Evolutionary conservation across 2,888 invertebrate genomes (phyloP).

Genomic region (Microctonus aethiopoides): DNA sequence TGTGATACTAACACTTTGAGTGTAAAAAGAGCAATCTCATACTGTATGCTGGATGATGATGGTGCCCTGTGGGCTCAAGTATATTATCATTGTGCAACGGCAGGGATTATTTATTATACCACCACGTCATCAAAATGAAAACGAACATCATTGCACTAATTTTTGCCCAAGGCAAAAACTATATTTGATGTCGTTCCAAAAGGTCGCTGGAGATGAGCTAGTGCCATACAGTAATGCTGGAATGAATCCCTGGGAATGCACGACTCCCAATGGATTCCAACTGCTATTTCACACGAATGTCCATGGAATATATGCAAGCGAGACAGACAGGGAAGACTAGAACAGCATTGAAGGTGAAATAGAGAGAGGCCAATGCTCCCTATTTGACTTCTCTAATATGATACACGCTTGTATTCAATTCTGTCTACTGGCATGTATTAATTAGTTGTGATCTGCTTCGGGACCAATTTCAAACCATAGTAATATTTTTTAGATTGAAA

Average conservation of each 20-base stretch:
- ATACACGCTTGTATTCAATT: not conserved
- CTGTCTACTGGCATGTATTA: not conserved
- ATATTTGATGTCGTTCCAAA: not conserved
- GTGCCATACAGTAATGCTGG: not conserved
- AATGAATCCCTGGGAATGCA: slow-evolving; percentile 1
- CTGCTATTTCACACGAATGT: not conserved
- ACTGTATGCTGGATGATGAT: no score
- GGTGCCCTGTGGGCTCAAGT: not conserved
- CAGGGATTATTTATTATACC: slow-evolving; percentile 6
- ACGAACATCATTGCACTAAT: slow-evolving; percentile 11
- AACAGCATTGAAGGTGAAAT: not conserved
- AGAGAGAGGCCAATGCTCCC: not conserved
- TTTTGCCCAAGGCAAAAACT: not conserved
- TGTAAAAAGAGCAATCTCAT: not conserved
- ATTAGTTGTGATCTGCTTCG: not conserved
- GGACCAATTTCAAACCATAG: not conserved
- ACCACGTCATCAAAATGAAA: not conserved
- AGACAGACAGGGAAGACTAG: not conserved
- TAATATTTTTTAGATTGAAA: not conserved
- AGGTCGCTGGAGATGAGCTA: not conserved
- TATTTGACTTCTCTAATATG: not conserved
- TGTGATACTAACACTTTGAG: not conserved
- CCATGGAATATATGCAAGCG: not conserved
- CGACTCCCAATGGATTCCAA: not conserved
- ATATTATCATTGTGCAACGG: not conserved